Evolutionary conservation across 2,797 vertebrate genomes (phyloP).

Genomic region (Balearica regulorum): DNA sequence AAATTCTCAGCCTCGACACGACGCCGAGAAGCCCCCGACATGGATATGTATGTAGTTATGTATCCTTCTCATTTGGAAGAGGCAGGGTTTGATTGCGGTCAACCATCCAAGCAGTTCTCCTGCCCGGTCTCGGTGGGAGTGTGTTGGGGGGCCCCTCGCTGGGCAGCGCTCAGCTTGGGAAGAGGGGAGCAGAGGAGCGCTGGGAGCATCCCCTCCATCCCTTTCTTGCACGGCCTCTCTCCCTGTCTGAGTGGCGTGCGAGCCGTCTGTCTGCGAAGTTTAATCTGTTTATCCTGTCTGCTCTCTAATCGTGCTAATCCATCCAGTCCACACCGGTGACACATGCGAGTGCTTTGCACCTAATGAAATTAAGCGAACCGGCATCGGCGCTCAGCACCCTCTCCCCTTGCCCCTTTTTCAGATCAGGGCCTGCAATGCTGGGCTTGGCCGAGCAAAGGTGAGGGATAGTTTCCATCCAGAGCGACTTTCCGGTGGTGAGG

Average conservation of each 20-base stretch:
- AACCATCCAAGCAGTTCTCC: background rate
- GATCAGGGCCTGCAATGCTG: background rate
- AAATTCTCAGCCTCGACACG: conserved; percentile 50
- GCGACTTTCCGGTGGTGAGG: accelerated
- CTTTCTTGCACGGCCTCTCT: accelerated
- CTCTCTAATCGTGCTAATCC: conserved; percentile 18
- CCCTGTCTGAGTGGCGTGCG: accelerated
- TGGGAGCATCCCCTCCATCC: background rate
- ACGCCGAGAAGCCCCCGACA: background rate
- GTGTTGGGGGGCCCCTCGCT: accelerated
- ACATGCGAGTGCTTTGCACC: background rate
- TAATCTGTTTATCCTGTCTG: conserved; percentile 36
- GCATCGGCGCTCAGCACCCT: accelerated
- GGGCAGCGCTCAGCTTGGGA: accelerated
- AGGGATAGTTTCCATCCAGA: background rate
- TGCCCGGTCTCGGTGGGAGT: background rate
- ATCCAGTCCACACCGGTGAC: background rate
- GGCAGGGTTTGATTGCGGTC: background rate
- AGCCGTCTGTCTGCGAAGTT: background rate
- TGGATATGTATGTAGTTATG: background rate
- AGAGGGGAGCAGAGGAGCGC: accelerated
- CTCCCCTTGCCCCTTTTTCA: background rate
- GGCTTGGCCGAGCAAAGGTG: background rate
- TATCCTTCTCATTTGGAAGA: conserved; percentile 19
- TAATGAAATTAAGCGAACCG: background rate